A percentile compares a stretch with the other conserved stretches of the same genome.
These are phyloP conservation scores for Aulostomus chinensis DNA, from an alignment of 2,797 vertebrate genomes.

Conservation along the genomic window DNA sequence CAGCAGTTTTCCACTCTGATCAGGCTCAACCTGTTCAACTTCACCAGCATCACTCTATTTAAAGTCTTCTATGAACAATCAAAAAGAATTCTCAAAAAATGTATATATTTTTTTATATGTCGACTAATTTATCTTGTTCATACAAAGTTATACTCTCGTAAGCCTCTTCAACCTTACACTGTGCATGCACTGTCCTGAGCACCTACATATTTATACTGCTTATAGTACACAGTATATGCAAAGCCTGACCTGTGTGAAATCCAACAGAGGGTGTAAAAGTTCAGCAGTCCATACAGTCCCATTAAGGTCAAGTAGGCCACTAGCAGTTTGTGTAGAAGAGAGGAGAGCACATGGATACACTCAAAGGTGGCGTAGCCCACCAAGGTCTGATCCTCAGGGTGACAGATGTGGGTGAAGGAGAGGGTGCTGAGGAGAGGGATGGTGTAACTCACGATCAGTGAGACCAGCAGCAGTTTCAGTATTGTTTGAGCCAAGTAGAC, in stretches of 20 bases:
- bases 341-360: slow-evolving; percentile 83
- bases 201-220: neutral
- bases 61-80: slow-evolving; percentile 6
- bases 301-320: slow-evolving; percentile 79
- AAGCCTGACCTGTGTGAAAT: slow-evolving; percentile 76
- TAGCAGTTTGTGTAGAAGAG: slow-evolving; percentile 80
- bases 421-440: slow-evolving; percentile 77
- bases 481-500: slow-evolving; percentile 82
- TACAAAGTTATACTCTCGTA: neutral
- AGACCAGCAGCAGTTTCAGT: slow-evolving; percentile 77
- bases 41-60: neutral
- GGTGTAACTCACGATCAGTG: slow-evolving; percentile 77
- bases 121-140: neutral
- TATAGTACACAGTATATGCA: neutral
- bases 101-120: slow-evolving; percentile 1
- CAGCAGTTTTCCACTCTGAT: slow-evolving; percentile 14
- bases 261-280: slow-evolving; percentile 80
- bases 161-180: neutral
- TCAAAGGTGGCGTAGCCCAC: slow-evolving; percentile 79
- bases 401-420: slow-evolving; percentile 78
- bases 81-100: neutral
- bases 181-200: too few relatives aligned
- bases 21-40: too few relatives aligned
- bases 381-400: slow-evolving; percentile 66
- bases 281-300: slow-evolving; percentile 78